Percentiles rank a stretch among this genome's conserved stretches.
Evolutionary conservation across 1,140 invertebrate species (phyloP).

Genomic region (Lordiphosa stackelbergi): DNA sequence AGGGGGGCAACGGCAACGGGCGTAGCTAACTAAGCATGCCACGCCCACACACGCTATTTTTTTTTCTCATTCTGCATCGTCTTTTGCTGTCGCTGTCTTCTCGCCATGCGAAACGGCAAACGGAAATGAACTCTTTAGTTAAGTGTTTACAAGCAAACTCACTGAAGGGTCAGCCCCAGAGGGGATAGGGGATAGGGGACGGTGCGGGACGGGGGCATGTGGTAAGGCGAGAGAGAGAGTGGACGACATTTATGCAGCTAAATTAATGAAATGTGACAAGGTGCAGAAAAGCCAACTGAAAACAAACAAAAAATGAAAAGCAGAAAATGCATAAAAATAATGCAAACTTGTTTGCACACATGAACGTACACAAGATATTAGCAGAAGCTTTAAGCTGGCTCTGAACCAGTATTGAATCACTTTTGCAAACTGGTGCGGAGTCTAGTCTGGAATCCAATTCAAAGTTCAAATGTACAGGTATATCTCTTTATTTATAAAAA

Average conservation of each 20-base stretch:
- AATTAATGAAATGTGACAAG: conserved; percentile 42
- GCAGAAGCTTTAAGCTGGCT: no score
- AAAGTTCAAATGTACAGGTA: no score
- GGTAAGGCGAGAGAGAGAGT: neutral
- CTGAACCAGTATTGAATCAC: no score
- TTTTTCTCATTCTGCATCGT: conserved; percentile 12
- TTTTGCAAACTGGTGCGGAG: no score
- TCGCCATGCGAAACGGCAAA: conserved; percentile 41
- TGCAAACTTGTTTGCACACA: no score
- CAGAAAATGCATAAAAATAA: no score
- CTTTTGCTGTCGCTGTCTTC: conserved; percentile 13
- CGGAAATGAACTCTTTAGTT: conserved; percentile 66
- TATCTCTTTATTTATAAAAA: no score
- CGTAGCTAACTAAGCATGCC: conserved; percentile 43
- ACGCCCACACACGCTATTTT: conserved; percentile 22
- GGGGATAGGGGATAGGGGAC: neutral
- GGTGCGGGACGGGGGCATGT: neutral
- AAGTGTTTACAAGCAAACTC: conserved; percentile 44
- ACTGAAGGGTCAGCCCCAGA: neutral
- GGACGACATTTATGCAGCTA: conserved; percentile 19
- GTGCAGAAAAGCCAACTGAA: conserved; percentile 5
- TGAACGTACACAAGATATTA: no score
- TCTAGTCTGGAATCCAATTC: no score
- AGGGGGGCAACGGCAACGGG: conserved; percentile 21
- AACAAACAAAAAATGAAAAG: neutral